Base-by-base conservation (phyloP, 2,797 vertebrate species). In the Adrianichthys oophorus region DNA sequence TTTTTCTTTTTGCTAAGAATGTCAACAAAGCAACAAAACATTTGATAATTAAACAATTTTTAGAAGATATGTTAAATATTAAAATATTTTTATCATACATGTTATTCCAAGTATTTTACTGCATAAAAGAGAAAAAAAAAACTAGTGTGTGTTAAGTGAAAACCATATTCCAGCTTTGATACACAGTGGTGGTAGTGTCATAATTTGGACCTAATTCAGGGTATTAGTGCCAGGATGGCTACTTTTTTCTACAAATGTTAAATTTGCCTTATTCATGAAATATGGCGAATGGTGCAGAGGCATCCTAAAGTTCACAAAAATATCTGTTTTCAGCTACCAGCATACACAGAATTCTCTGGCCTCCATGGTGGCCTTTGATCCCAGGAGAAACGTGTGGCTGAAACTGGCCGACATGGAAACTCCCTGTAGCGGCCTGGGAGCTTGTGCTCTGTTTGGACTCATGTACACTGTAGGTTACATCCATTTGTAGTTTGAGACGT, bases 351-450 rank as follows among this genome's bases (percentile, higher is more conserved):
- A 88, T 47, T 93, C 93, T 0, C 56, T 94, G 74, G 72, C 74
- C n/a, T 75, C 82, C 62, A 84, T 92, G 91, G 91, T 93, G 72
- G 93, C 93, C 2, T 94, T 79, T 19, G 90, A 92, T 72, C 92
- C 92, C 24, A 54, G 68, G 32, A 82, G 65, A 32, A 89, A 89
- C 1, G 51, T 70, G 18, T 94, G 93, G 93, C 64, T 94, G 4
- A 88, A 68, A 41, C 85, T 94, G 68, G 85, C 91, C 0, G 79
- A 90, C 43, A 91, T 94, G 92, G 67, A 26, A 5, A 49, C 65
- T 4, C 89, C 93, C 0, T 91, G 92, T 61, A 94, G 93, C 4
- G 93, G 93, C 2, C 87, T 93, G 17, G 93, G 91, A 46, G 91
- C 92, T 23, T 93, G 92, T 2, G 68, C 90, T 1, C 88, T 93